Percentiles rank a stretch among this genome's conserved stretches.
Evolutionary conservation across 2,888 invertebrate genomes (phyloP).

Genomic region (Parasteatoda lunata): DNA sequence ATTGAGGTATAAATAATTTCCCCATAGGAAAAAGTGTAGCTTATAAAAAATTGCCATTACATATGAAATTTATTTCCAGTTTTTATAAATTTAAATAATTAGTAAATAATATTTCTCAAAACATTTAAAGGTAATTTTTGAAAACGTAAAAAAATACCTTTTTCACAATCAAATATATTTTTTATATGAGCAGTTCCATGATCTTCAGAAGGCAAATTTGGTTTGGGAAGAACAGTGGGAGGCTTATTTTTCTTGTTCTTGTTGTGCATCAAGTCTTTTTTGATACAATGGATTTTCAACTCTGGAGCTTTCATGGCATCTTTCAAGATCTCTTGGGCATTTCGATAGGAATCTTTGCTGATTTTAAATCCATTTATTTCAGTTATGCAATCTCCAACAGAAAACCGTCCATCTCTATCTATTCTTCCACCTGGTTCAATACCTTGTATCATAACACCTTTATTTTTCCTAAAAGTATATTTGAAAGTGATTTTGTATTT

Average conservation of each 20-base stretch:
- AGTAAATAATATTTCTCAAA: neutral
- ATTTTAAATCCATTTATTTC: slow-evolving; percentile 89
- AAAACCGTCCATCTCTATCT: slow-evolving; percentile 83
- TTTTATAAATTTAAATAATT: too few relatives aligned
- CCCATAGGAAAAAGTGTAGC: too few relatives aligned
- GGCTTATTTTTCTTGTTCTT: slow-evolving; percentile 27
- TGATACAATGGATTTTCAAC: slow-evolving; percentile 78
- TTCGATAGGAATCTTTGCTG: slow-evolving; percentile 81
- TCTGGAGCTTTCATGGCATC: slow-evolving; percentile 81
- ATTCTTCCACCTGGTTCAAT: slow-evolving; percentile 88
- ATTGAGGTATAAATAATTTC: too few relatives aligned
- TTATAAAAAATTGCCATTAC: too few relatives aligned
- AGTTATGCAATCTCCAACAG: slow-evolving; percentile 85
- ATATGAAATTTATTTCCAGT: too few relatives aligned
- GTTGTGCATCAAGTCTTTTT: slow-evolving; percentile 15
- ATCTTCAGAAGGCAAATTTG: slow-evolving; percentile 13
- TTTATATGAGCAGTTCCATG: slow-evolving; percentile 26
- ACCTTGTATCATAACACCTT: slow-evolving; percentile 87
- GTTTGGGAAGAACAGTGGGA: slow-evolving; percentile 38
- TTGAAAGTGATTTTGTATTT: neutral
- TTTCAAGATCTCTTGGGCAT: slow-evolving; percentile 86
- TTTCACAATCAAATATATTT: slow-evolving; percentile 54
- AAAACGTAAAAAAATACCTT: slow-evolving; percentile 71
- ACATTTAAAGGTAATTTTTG: neutral
- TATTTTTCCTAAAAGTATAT: slow-evolving; percentile 76